Evolutionary conservation across 37 sponge, comb jelly and placozoan genomes (phyloP).

Genomic region (Hormiphora californensis): DNA sequence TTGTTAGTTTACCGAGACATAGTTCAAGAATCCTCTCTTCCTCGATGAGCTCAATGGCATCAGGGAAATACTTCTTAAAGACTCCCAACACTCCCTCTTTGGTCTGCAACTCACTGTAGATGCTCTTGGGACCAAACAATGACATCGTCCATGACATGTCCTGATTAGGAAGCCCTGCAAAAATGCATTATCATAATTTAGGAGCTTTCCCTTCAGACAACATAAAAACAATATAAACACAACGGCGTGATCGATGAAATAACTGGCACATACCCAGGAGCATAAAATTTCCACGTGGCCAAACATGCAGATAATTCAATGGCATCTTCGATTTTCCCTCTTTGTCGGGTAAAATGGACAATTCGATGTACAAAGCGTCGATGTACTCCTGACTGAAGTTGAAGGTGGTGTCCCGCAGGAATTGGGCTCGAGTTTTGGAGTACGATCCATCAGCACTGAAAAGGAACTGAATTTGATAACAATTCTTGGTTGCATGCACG

Average conservation of each 20-base stretch:
- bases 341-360: slow-evolving; percentile 62
- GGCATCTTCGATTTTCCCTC: slow-evolving; percentile 60
- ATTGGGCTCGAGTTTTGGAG: background rate
- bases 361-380: slow-evolving; percentile 81
- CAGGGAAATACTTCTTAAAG: slow-evolving; percentile 71
- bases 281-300: slow-evolving; percentile 83
- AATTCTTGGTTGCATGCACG: too few relatives aligned
- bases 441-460: background rate
- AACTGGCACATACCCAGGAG: slow-evolving; percentile 81
- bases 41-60: slow-evolving; percentile 67
- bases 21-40: slow-evolving; percentile 62
- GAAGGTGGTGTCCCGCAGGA: slow-evolving; percentile 30
- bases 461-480: background rate
- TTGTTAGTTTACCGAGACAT: slow-evolving; percentile 67
- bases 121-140: too few relatives aligned
- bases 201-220: too few relatives aligned
- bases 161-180: too few relatives aligned
- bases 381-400: slow-evolving; percentile 78
- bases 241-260: too few relatives aligned
- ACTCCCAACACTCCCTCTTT: slow-evolving; percentile 48
- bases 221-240: too few relatives aligned
- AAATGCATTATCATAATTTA: too few relatives aligned
- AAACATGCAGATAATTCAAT: slow-evolving; percentile 76
- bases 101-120: background rate
- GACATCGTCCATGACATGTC: too few relatives aligned